Evolutionary conservation across 2,888 invertebrate species (phyloP), one percentile per base, ranked within the genome.

Genomic region (Xestia rhomboidea): DNA sequence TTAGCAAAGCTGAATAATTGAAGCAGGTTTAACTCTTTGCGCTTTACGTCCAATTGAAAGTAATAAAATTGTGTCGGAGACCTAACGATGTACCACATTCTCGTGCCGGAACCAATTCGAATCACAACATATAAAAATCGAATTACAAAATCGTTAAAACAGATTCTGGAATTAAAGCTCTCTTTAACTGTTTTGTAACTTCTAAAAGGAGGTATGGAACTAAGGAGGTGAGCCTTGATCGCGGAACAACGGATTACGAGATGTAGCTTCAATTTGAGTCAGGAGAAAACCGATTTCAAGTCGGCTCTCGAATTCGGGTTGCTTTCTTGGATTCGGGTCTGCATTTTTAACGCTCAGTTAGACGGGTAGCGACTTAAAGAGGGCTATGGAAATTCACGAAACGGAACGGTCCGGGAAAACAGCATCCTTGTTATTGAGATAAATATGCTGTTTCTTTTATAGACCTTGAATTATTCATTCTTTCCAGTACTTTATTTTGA

Each of bases 271-370:
- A 66, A 63, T 67, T 76, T 84, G 73, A 68, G 41, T 79, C 71
- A 77, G 51, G 51, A 62, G 68, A 81, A 83, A 87, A 72, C 64
- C 75, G 51, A 81, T 76, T 85, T 54, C 38, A n/a, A 60, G 41
- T 64, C 68, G 24, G 49, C 34, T 72, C 34, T 76, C 41, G 24
- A 49, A 34, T 77, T 73, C 38, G 68, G 80, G 66, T 78, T 76
- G 63, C 71, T 73, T 74, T 68, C 86, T 84, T 72, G 73, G 24
- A 82, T 79, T 72, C 71, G 70, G 63, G 41, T 71, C 64, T 86
- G 82, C 82, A 87, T 87, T 79, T 84, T 82, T 87, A 84, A 84
- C 84, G 85, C 84, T 76, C 69, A 66, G 67, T 86, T 86, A 84
- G 76, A 75, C 57, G 66, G 77, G 70, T 54, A 54, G 57, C 46